These are phyloP conservation scores for Drosophila bocqueti DNA, from an alignment of 1,140 invertebrate species.

Conservation along the genomic window DNA sequence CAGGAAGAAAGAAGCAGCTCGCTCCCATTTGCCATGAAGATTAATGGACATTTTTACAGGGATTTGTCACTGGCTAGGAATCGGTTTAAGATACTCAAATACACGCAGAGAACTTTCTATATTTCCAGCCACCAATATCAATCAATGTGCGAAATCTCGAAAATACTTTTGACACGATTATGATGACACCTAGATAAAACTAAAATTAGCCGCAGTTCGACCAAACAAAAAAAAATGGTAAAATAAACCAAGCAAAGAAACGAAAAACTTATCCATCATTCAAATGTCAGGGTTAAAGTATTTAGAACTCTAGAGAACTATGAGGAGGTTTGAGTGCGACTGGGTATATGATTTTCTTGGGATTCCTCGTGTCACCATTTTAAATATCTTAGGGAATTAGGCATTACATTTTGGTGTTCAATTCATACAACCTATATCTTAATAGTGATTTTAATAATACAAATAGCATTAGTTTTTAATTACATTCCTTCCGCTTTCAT, in stretches of 20 bases:
- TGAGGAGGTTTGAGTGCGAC: not conserved
- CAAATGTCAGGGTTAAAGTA: slow-evolving; percentile 55
- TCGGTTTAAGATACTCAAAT: slow-evolving; percentile 53
- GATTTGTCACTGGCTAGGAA: slow-evolving; percentile 67
- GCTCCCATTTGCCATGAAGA: slow-evolving; percentile 47
- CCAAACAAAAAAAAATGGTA: slow-evolving; percentile 12
- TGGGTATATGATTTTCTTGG: not conserved
- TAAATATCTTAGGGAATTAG: not conserved
- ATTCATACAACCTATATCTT: not conserved
- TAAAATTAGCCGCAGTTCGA: slow-evolving; percentile 42
- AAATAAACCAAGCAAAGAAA: slow-evolving; percentile 29
- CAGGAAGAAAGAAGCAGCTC: slow-evolving; percentile 24
- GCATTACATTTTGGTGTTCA: not conserved
- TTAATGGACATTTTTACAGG: slow-evolving; percentile 58
- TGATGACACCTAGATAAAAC: slow-evolving; percentile 57
- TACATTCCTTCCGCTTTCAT: not conserved
- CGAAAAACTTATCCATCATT: slow-evolving; percentile 58
- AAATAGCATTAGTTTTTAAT: not conserved
- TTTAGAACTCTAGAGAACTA: slow-evolving; percentile 18
- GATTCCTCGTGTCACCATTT: not conserved
- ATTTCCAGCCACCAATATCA: slow-evolving; percentile 38
- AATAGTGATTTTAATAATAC: not conserved
- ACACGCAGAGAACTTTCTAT: slow-evolving; percentile 27
- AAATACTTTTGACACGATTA: slow-evolving; percentile 47
- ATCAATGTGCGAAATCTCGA: slow-evolving; percentile 47